These are phyloP conservation scores for Euthynnus affinis DNA, from an alignment of 2,797 vertebrate species.

Conservation along the genomic window DNA sequence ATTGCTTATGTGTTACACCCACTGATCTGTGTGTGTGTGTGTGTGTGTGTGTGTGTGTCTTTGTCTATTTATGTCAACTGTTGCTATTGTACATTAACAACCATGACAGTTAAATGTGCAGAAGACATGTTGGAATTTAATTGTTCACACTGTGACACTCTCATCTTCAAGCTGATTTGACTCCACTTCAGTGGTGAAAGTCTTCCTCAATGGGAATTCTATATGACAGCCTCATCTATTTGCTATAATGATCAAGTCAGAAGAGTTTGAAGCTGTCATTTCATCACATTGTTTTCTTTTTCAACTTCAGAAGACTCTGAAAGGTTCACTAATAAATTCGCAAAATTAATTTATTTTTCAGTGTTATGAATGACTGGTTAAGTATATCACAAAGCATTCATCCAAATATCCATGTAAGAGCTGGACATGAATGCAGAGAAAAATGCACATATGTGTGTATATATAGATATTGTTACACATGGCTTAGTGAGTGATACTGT, in stretches of 20 bases:
- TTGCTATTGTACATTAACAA: constrained; percentile 43
- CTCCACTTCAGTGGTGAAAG: constrained; percentile 41
- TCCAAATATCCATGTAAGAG: neutral
- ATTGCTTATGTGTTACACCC: constrained; percentile 64
- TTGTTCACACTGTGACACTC: constrained; percentile 57
- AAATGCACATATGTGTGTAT: too few relatives aligned
- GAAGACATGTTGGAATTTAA: constrained; percentile 50
- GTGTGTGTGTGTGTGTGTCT: neutral
- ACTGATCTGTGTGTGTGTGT: constrained; percentile 34
- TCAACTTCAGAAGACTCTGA: neutral
- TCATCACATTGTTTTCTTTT: constrained; percentile 16
- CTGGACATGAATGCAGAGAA: neutral
- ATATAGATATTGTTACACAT: constrained; percentile 3
- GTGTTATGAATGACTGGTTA: too few relatives aligned
- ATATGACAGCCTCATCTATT: constrained; percentile 30
- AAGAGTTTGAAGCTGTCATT: constrained; percentile 25
- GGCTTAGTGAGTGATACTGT: constrained; percentile 19
- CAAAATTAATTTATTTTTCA: neutral
- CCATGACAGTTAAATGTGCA: constrained; percentile 57
- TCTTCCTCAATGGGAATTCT: constrained; percentile 35
- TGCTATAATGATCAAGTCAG: constrained; percentile 21
- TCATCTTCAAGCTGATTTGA: constrained; percentile 60
- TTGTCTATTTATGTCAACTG: constrained; percentile 25
- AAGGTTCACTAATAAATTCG: constrained; percentile 6
- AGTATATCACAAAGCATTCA: neutral